Base-by-base conservation (phyloP, 2,113 vertebrate species). In the Syngnathus scovelli region DNA sequence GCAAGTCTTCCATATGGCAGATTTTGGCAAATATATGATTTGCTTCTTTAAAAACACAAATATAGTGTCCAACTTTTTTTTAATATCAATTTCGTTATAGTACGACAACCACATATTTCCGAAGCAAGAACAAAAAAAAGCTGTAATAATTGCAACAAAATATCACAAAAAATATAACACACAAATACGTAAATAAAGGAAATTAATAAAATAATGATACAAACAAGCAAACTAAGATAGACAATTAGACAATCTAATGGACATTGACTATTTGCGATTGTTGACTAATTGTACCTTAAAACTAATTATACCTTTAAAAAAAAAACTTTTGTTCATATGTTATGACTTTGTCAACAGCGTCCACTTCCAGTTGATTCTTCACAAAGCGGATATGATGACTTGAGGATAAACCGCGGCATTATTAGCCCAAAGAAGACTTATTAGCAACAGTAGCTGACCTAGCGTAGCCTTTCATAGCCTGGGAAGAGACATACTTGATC, bases 401-500 rank as follows among this genome's bases (percentile, higher is more conserved):
- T 8, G n/a, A 7, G 61, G 21, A 62, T n/a, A 21, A 63, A 76
- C 77, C 74, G 76, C 70, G 71, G 64, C 69, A 59, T 80, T 79
- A 88, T 88, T 81, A 85, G 70, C 82, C 82, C 82, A 80, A 86
- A 83, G 81, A 75, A 64, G 80, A 78, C 68, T 77, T 71, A 79
- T 77, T 66, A 70, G 74, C 70, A 61, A 66, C 76, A 65, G 73
- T 78, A 73, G 82, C 82, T 75, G 59, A 80, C 68, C 78, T 81
- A 1, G 27, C 55, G 12, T 82, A 86, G 85, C 85, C 86, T 87
- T 77, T 78, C 41, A 8, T 71, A 83, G 83, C 70, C 81, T 84
- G 84, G 81, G 86, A 86, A 88, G 85, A 87, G 85, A 85, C 72
- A 81, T 81, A 82, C 85, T 88, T 86, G 87, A 90, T 89, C 86